These are phyloP conservation scores for Suncus etruscus DNA, from an alignment of 2,113 vertebrate genomes.

Conservation along the genomic window DNA sequence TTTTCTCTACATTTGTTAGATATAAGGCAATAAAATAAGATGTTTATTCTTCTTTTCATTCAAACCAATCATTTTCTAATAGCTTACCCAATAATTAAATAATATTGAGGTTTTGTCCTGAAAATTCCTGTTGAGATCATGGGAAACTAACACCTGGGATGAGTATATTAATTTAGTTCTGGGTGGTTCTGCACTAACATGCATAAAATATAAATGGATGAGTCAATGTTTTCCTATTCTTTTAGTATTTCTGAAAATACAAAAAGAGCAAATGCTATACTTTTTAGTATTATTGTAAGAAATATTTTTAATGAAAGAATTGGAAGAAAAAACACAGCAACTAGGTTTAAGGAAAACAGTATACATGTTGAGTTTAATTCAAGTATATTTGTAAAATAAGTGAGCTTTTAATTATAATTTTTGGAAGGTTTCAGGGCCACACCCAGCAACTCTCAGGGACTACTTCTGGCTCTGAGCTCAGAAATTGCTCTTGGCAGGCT, in stretches of 20 bases:
- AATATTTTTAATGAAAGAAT: background rate
- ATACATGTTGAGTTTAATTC: background rate
- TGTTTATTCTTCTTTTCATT: background rate
- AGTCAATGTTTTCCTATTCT: background rate
- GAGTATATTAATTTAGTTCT: slow-evolving; percentile 11
- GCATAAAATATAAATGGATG: slow-evolving; percentile 8
- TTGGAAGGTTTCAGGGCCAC: background rate
- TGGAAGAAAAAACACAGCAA: background rate
- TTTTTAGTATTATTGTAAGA: background rate
- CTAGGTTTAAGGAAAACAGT: slow-evolving; percentile 4
- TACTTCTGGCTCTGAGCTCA: no score
- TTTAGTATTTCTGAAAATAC: slow-evolving; percentile 32
- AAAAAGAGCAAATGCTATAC: background rate
- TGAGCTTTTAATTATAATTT: background rate
- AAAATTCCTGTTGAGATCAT: slow-evolving; percentile 8
- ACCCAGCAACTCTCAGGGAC: no score
- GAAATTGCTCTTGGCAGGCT: no score
- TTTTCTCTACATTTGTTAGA: background rate
- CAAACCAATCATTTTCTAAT: slow-evolving; percentile 1
- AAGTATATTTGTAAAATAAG: slow-evolving; percentile 51
- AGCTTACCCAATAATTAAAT: background rate
- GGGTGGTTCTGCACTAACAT: background rate
- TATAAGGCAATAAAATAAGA: background rate
- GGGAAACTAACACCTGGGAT: background rate
- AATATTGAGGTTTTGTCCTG: background rate